Conservation (phyloP, 2,888 invertebrate species). For the Drosophila subsilvestris region DNA sequence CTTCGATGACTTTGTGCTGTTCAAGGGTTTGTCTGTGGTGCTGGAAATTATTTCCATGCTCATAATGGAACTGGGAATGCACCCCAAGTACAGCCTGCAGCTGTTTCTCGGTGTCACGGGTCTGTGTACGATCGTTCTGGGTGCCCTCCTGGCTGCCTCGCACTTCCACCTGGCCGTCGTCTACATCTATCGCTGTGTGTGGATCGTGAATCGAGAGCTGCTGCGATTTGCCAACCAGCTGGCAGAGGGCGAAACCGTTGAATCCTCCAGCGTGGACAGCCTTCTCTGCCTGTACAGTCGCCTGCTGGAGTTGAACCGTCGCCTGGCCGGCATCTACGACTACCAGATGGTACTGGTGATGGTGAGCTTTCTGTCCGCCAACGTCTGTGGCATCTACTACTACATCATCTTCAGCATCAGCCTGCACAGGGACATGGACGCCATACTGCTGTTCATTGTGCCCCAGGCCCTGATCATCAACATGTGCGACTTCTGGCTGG, state of each 20-base stretch:
- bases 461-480: slow-evolving; percentile 20
- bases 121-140: not conserved
- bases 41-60: slow-evolving; percentile 38
- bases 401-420: slow-evolving; percentile 24
- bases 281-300: slow-evolving; percentile 33
- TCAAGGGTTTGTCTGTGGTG: slow-evolving; percentile 29
- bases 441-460: not conserved
- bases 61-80: slow-evolving; percentile 12
- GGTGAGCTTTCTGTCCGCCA: slow-evolving; percentile 39
- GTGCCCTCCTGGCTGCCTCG: slow-evolving; percentile 32
- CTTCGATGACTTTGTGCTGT: slow-evolving; percentile 41
- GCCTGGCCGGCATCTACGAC: slow-evolving; percentile 43
- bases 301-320: slow-evolving; percentile 37
- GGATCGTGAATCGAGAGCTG: slow-evolving; percentile 52
- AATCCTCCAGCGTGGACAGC: slow-evolving; percentile 1
- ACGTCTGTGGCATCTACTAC: slow-evolving; percentile 28
- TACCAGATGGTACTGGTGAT: slow-evolving; percentile 45
- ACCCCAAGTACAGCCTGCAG: not conserved
- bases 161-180: slow-evolving; percentile 53
- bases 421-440: not conserved
- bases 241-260: not conserved
- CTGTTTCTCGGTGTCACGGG: slow-evolving; percentile 2
- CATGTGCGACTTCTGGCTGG: slow-evolving; percentile 21
- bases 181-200: slow-evolving; percentile 49
- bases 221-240: slow-evolving; percentile 18